Percentiles rank a stretch among this genome's conserved stretches.
phyloP scores from a whole-genome alignment of 2,888 invertebrate genomes.

The Drosophila meridiana region DNA sequence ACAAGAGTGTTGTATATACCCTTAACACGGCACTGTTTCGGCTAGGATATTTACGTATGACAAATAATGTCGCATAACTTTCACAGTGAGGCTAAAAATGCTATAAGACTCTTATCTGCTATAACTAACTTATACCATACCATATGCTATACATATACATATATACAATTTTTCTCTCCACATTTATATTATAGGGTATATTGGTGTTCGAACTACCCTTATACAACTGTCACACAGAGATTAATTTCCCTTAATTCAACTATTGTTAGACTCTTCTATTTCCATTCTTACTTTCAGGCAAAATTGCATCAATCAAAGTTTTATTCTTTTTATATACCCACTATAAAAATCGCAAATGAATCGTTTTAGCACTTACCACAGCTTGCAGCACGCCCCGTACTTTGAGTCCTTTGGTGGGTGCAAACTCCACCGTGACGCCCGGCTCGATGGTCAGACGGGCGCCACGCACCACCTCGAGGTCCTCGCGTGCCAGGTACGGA shows the following conservation, averaged over 20 bases:
- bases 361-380: constrained; percentile 89
- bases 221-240: neutral
- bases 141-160: neutral
- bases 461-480: constrained; percentile 91
- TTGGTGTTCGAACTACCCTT: neutral
- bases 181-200: neutral
- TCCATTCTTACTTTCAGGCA: neutral
- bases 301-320: neutral
- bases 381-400: constrained; percentile 95
- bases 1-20: neutral
- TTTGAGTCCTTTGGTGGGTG: constrained; percentile 96
- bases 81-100: neutral
- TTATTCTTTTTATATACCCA: neutral
- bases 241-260: neutral
- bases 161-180: neutral
- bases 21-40: neutral
- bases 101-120: neutral
- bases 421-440: constrained; percentile 95
- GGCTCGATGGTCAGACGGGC: constrained; percentile 94
- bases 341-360: neutral
- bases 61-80: neutral
- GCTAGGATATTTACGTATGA: constrained; percentile 18
- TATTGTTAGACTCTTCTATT: neutral
- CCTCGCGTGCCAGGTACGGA: constrained; percentile 92
- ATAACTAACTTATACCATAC: neutral